These are phyloP conservation scores for Xiphophorus maculatus DNA, from an alignment of 2,113 vertebrate genomes.

Conservation along the genomic window DNA sequence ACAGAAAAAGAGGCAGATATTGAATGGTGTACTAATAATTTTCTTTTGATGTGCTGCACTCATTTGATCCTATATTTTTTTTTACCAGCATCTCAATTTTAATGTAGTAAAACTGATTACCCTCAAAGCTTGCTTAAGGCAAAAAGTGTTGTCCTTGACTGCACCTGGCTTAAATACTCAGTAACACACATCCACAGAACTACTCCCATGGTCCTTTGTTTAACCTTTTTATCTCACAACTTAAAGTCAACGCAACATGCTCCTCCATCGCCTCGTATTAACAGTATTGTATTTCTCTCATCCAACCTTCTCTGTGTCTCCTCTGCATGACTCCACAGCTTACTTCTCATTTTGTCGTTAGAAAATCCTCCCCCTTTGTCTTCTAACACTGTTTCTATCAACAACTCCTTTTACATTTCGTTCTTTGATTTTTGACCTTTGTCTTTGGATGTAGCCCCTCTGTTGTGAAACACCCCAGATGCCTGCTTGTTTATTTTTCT, in stretches of 20 bases:
- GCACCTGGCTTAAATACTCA: slow-evolving; percentile 24
- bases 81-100: not conserved
- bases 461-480: not conserved
- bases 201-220: slow-evolving; percentile 1
- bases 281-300: slow-evolving; percentile 2
- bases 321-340: slow-evolving; percentile 10
- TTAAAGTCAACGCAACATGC: not conserved
- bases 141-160: not conserved
- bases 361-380: not conserved
- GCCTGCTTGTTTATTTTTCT: slow-evolving; percentile 27
- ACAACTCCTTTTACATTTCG: not conserved
- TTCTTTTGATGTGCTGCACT: not conserved
- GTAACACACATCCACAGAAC: not conserved
- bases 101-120: not conserved
- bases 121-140: not conserved
- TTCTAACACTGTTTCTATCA: not conserved
- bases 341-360: not conserved
- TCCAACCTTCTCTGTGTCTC: not conserved
- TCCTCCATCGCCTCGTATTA: not conserved
- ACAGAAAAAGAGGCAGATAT: not conserved
- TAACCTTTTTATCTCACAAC: slow-evolving; percentile 27
- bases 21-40: not conserved
- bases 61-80: not conserved
- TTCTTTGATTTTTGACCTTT: not conserved
- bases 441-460: not conserved